Evolutionary conservation across 2,797 vertebrate species (phyloP).

Genomic region (Ambastaia sidthimunki): DNA sequence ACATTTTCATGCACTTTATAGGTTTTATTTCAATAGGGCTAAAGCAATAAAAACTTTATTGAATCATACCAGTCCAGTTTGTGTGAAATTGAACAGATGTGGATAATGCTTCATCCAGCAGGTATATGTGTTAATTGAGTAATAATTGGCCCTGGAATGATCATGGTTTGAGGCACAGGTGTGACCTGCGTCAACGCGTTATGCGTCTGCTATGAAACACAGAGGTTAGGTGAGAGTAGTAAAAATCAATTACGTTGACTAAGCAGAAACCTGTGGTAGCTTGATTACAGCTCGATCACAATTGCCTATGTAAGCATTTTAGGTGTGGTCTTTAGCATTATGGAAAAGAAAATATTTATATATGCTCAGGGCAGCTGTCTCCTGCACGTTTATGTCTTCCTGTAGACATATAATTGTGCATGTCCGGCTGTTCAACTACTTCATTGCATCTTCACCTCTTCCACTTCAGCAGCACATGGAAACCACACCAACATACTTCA

Average conservation of each 20-base stretch:
- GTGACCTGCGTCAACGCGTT: not conserved
- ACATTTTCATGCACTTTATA: too few relatives aligned
- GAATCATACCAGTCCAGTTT: not conserved
- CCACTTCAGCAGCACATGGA: constrained; percentile 68
- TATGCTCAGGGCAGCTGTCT: not conserved
- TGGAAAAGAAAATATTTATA: not conserved
- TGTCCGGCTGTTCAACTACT: constrained; percentile 15
- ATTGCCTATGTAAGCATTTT: not conserved
- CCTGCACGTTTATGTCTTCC: not conserved
- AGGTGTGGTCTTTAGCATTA: not conserved
- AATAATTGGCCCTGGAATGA: too few relatives aligned
- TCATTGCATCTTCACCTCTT: constrained; percentile 15
- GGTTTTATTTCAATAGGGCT: too few relatives aligned
- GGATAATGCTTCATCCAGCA: not conserved
- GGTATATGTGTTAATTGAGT: too few relatives aligned
- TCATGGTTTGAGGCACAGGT: not conserved
- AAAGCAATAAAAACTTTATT: not conserved
- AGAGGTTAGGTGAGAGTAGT: not conserved
- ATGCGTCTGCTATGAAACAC: not conserved
- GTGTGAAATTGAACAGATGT: not conserved
- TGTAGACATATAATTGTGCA: not conserved
- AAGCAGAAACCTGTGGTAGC: not conserved
- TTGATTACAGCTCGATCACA: not conserved
- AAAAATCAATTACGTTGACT: not conserved
- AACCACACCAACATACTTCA: constrained; percentile 62